Evolutionary conservation across 1,140 invertebrate genomes (phyloP).

Genomic region (Eubasilissa regina): DNA sequence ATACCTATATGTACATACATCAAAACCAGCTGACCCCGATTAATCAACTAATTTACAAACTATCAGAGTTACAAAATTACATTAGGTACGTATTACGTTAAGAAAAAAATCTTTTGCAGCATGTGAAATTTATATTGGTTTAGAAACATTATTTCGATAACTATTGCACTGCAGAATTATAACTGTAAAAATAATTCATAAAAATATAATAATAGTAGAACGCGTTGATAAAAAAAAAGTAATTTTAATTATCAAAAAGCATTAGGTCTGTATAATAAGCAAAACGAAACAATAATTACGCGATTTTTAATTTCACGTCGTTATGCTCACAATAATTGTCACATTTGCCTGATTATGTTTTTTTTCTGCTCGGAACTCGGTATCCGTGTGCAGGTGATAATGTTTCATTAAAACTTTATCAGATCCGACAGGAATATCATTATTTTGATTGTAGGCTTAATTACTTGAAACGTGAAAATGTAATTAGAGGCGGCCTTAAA

Average conservation of each 20-base stretch:
- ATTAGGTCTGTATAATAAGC: conserved; percentile 39
- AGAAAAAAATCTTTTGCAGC: too few relatives aligned
- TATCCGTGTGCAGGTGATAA: conserved; percentile 43
- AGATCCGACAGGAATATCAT: conserved; percentile 45
- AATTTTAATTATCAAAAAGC: conserved; percentile 43
- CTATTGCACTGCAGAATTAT: too few relatives aligned
- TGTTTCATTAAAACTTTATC: conserved; percentile 50
- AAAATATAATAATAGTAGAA: too few relatives aligned
- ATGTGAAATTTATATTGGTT: too few relatives aligned
- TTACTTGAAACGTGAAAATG: conserved; percentile 49
- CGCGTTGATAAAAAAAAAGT: conserved; percentile 22
- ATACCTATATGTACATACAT: too few relatives aligned
- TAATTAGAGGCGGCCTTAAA: conserved; percentile 41
- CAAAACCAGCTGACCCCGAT: too few relatives aligned
- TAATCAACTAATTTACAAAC: too few relatives aligned
- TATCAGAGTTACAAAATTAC: too few relatives aligned
- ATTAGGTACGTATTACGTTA: too few relatives aligned
- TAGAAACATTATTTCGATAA: too few relatives aligned
- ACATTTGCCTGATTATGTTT: conserved; percentile 44
- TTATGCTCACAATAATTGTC: conserved; percentile 48
- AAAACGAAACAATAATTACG: conserved; percentile 42
- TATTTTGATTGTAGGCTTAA: conserved; percentile 51
- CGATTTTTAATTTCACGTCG: conserved; percentile 50
- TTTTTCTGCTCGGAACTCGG: conserved; percentile 17
- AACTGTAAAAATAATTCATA: too few relatives aligned